Conservation (phyloP, 2,797 vertebrate species). For the Onychomys leucogaster region DNA sequence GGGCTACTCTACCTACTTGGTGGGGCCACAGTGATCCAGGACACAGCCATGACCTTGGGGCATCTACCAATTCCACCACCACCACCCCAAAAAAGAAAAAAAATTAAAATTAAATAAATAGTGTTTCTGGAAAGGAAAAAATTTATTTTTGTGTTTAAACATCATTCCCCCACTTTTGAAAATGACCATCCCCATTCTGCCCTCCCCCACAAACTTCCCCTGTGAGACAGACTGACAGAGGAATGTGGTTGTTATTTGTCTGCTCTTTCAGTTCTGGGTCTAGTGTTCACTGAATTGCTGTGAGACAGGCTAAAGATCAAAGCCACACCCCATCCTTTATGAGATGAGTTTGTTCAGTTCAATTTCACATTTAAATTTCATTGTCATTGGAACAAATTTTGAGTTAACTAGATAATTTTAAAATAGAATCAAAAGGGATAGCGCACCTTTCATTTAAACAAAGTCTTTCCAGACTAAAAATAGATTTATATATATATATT, state of each 20-base stretch:
- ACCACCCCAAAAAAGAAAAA: constrained; percentile 45
- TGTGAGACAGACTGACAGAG: constrained; percentile 60
- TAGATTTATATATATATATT: constrained; percentile 91
- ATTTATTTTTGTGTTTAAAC: constrained; percentile 77
- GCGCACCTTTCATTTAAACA: constrained; percentile 92
- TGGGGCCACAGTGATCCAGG: constrained; percentile 41
- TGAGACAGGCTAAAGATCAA: constrained; percentile 54
- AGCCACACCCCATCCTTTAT: constrained; percentile 73
- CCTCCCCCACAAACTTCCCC: constrained; percentile 54
- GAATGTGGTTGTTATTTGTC: constrained; percentile 19
- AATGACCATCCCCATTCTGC: constrained; percentile 47
- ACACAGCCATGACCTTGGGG: constrained; percentile 60
- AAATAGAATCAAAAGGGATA: constrained; percentile 90
- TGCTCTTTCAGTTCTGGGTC: constrained; percentile 65
- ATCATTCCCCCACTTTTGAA: constrained; percentile 74
- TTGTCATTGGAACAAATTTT: constrained; percentile 84
- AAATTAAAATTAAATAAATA: constrained; percentile 79
- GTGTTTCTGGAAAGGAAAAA: constrained; percentile 84
- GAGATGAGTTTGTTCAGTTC: constrained; percentile 80
- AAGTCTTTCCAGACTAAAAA: constrained; percentile 93
- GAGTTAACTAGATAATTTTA: constrained; percentile 84
- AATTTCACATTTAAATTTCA: constrained; percentile 83
- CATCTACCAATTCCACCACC: constrained; percentile 59
- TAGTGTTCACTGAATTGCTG: constrained; percentile 75
- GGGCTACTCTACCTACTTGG: neutral